These are phyloP conservation scores for Wiebesia pumilae DNA, from an alignment of 1,140 invertebrate genomes.

Conservation along the genomic window DNA sequence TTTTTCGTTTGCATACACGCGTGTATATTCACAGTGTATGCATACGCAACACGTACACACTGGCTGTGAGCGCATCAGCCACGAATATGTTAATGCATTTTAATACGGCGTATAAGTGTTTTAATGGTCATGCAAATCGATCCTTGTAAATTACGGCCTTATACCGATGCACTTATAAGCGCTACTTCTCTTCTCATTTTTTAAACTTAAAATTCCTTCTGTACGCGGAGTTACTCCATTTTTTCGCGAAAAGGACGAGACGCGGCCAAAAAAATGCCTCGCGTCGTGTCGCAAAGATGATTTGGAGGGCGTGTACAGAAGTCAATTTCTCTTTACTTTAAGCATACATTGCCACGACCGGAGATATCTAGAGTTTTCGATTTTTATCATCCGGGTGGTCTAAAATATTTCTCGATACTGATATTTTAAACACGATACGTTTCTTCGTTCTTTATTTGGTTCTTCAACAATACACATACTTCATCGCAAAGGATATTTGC, in stretches of 20 bases:
- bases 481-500: background rate
- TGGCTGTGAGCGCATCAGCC: conserved; percentile 8
- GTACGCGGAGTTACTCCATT: background rate
- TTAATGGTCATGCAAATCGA: conserved; percentile 55
- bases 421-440: background rate
- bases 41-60: background rate
- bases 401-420: background rate
- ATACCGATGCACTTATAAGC: conserved; percentile 6
- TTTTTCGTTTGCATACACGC: background rate
- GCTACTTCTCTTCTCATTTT: background rate
- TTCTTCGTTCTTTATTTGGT: background rate
- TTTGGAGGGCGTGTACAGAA: background rate
- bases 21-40: background rate
- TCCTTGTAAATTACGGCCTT: conserved; percentile 51
- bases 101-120: conserved; percentile 51
- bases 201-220: conserved; percentile 4
- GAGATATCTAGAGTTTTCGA: background rate
- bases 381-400: background rate
- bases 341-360: background rate
- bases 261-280: background rate
- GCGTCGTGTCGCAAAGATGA: background rate
- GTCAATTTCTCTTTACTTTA: conserved; percentile 4
- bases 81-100: conserved; percentile 53
- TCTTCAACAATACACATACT: background rate
- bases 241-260: background rate